These are phyloP conservation scores for Hippocampus barbouri DNA, from an alignment of 2,113 vertebrate species.

Conservation along the genomic window DNA sequence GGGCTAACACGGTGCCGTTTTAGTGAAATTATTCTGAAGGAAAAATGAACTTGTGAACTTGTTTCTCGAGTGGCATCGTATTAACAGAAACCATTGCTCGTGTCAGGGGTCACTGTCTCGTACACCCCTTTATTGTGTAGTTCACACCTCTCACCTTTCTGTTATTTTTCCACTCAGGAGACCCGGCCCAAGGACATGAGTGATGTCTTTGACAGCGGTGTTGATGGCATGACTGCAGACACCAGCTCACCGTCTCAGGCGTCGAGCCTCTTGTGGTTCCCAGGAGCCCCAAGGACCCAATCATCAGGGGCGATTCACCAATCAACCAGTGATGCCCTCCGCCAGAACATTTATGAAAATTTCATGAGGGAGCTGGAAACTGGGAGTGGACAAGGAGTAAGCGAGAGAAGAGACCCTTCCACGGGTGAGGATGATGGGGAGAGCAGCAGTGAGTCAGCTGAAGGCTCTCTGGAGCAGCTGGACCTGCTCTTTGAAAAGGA, in stretches of 20 bases:
- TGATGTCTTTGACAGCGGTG: constrained; percentile 85
- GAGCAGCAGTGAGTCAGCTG: constrained; percentile 83
- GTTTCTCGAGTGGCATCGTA: background rate
- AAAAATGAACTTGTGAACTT: constrained; percentile 1
- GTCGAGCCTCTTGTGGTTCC: constrained; percentile 78
- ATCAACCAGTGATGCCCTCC: constrained; percentile 70
- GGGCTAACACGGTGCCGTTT: constrained; percentile 4
- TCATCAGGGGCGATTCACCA: constrained; percentile 78
- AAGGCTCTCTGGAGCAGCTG: constrained; percentile 89
- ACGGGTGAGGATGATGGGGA: constrained; percentile 72
- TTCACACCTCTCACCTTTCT: background rate
- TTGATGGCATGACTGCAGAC: constrained; percentile 80
- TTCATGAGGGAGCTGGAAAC: constrained; percentile 88
- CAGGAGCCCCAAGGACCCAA: constrained; percentile 76
- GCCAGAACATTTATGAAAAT: constrained; percentile 91
- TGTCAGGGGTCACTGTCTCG: background rate
- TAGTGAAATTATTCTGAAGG: background rate
- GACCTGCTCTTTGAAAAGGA: constrained; percentile 94
- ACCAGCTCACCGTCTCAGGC: constrained; percentile 74
- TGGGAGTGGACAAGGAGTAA: constrained; percentile 59
- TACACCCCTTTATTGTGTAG: background rate
- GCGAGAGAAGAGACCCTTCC: constrained; percentile 56
- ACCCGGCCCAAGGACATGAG: constrained; percentile 80
- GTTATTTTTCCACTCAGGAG: constrained; percentile 71
- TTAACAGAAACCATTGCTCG: background rate